Evolutionary conservation across 2,113 vertebrate genomes (phyloP).

Genomic region (Ophthalmolycus amberensis): DNA sequence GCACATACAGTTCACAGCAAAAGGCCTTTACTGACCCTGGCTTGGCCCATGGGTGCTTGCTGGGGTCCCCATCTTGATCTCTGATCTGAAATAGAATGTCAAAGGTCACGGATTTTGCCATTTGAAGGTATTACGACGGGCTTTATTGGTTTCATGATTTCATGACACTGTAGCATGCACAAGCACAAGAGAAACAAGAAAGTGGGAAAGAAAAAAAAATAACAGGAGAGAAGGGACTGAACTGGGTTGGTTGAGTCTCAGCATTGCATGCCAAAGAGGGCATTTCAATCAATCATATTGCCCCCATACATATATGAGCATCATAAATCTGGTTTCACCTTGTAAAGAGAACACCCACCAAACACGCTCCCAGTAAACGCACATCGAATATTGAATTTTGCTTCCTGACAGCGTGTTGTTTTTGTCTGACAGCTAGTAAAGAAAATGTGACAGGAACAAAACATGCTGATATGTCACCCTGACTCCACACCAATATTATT

Average conservation of each 20-base stretch:
- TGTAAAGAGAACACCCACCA: slow-evolving; percentile 30
- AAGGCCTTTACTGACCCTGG: slow-evolving; percentile 88
- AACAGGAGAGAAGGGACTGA: slow-evolving; percentile 8
- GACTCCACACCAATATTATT: neutral
- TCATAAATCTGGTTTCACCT: slow-evolving; percentile 48
- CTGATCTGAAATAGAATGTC: slow-evolving; percentile 79
- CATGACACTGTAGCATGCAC: slow-evolving; percentile 40
- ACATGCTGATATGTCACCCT: neutral
- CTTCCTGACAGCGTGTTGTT: neutral
- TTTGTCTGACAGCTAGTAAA: slow-evolving; percentile 21
- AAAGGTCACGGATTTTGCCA: slow-evolving; percentile 47
- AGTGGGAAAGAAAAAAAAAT: neutral
- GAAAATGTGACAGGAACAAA: slow-evolving; percentile 8
- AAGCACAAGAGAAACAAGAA: slow-evolving; percentile 29
- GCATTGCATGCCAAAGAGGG: slow-evolving; percentile 41
- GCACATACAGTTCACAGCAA: slow-evolving; percentile 2
- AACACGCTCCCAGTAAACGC: slow-evolving; percentile 1
- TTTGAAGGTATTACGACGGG: neutral
- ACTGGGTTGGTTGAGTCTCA: slow-evolving; percentile 78
- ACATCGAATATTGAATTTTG: slow-evolving; percentile 14
- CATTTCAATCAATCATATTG: slow-evolving; percentile 16
- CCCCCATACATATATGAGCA: neutral
- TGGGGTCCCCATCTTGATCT: slow-evolving; percentile 85
- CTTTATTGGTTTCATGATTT: neutral
- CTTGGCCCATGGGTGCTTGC: slow-evolving; percentile 90